Conservation (phyloP, 2,113 vertebrate genomes). For the Lagenorhynchus albirostris region DNA sequence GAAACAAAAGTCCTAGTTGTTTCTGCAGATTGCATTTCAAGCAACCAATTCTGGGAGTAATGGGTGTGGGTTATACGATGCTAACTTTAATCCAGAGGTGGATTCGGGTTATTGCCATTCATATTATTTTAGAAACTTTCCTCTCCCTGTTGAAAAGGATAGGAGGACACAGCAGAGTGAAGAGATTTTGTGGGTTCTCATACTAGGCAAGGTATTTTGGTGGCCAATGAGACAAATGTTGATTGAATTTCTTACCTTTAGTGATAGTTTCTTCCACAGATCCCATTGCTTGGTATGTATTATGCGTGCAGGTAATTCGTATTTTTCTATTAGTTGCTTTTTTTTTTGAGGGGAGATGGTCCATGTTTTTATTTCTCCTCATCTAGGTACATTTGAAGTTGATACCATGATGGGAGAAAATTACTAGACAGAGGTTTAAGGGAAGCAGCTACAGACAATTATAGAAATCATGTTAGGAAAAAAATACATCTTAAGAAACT, state of each 20-base stretch:
- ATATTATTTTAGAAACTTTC: not conserved
- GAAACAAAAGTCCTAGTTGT: slow-evolving; percentile 75
- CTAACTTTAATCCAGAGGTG: slow-evolving; percentile 82
- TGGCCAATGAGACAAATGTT: not conserved
- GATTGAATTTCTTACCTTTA: not conserved
- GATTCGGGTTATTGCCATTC: not conserved
- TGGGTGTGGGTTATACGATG: slow-evolving; percentile 71
- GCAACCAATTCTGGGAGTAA: slow-evolving; percentile 77
- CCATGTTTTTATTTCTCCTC: slow-evolving; percentile 20
- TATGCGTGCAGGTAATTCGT: not conserved
- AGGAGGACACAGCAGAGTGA: not conserved
- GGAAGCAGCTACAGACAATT: slow-evolving; percentile 43
- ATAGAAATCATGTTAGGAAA: slow-evolving; percentile 51
- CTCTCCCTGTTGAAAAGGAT: not conserved
- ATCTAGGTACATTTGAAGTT: slow-evolving; percentile 21
- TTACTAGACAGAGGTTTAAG: slow-evolving; percentile 45
- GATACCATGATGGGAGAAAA: slow-evolving; percentile 10
- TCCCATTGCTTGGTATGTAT: not conserved
- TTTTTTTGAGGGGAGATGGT: not conserved
- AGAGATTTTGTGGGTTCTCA: not conserved
- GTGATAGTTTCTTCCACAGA: not conserved
- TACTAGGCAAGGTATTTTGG: not conserved
- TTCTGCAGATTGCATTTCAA: slow-evolving; percentile 79
- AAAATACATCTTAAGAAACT: slow-evolving; percentile 51
- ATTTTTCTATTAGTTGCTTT: slow-evolving; percentile 9